Percentiles rank a stretch among this genome's conserved stretches.
phyloP scores from a whole-genome alignment of 2,113 vertebrate genomes.

The Apteryx mantelli region DNA sequence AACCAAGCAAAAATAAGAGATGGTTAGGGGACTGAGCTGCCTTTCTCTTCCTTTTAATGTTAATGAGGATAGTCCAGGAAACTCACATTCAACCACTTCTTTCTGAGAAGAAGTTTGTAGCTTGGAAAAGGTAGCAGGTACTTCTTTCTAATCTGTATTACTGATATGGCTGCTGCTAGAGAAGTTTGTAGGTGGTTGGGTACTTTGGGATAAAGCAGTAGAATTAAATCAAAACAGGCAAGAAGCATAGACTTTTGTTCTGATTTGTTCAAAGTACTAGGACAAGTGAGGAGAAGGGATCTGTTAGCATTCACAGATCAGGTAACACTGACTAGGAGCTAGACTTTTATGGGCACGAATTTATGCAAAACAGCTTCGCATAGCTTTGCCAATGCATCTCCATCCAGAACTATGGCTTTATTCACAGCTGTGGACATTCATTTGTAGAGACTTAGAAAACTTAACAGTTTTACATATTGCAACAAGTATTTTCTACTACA shows the following conservation, averaged over 20 bases:
- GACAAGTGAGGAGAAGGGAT: background rate
- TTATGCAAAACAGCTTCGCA: constrained; percentile 4
- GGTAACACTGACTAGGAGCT: background rate
- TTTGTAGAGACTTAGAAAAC: background rate
- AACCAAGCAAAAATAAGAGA: background rate
- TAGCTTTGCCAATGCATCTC: background rate
- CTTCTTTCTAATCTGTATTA: background rate
- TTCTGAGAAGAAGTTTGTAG: background rate
- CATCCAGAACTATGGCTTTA: background rate
- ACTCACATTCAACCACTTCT: background rate
- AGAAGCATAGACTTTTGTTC: background rate
- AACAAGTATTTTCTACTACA: background rate
- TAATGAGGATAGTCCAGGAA: background rate
- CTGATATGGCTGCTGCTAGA: background rate
- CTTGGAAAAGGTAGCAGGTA: background rate
- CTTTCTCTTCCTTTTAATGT: background rate
- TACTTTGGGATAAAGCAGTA: background rate
- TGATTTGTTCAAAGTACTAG: background rate
- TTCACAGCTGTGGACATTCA: background rate
- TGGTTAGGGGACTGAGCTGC: background rate
- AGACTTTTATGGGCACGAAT: background rate
- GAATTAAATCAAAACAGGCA: background rate
- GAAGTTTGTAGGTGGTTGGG: background rate
- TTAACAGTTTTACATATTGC: background rate
- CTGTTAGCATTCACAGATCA: background rate